phyloP scores from a whole-genome alignment of 2,888 invertebrate species.

The Eubasilissa splendida region DNA sequence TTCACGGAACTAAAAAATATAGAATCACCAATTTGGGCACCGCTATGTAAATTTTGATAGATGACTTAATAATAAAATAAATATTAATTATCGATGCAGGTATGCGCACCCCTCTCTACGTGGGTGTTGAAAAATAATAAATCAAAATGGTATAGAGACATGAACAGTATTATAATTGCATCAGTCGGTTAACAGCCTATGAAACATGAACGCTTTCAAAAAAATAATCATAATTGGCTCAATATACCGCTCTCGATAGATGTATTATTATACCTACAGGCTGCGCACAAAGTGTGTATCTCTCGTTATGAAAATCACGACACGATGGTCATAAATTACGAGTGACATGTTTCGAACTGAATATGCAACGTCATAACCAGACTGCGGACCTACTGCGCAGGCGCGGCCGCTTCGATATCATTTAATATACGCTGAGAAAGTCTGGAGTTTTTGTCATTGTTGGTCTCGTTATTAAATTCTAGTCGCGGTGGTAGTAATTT shows the following conservation, averaged over 20 bases:
- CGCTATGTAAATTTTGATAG: too few relatives aligned
- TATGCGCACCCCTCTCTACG: too few relatives aligned
- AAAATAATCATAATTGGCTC: slow-evolving; percentile 23
- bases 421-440: slow-evolving; percentile 10
- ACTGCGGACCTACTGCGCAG: slow-evolving; percentile 9
- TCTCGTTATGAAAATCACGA: slow-evolving; percentile 54
- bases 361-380: slow-evolving; percentile 40
- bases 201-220: background rate
- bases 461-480: background rate
- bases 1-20: too few relatives aligned
- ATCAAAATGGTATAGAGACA: too few relatives aligned
- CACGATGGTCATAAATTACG: slow-evolving; percentile 44
- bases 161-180: background rate
- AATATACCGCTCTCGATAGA: background rate
- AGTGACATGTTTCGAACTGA: slow-evolving; percentile 41
- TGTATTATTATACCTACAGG: background rate
- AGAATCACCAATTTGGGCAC: too few relatives aligned
- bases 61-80: too few relatives aligned
- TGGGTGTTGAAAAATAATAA: too few relatives aligned
- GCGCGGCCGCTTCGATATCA: background rate
- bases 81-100: too few relatives aligned
- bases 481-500: too few relatives aligned
- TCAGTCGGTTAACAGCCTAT: slow-evolving; percentile 14
- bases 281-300: slow-evolving; percentile 1
- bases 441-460: slow-evolving; percentile 13